A percentile compares a stretch with the other conserved stretches of the same genome.
These are phyloP conservation scores for Arvicanthis niloticus DNA, from an alignment of 2,113 vertebrate species.

Conservation along the genomic window DNA sequence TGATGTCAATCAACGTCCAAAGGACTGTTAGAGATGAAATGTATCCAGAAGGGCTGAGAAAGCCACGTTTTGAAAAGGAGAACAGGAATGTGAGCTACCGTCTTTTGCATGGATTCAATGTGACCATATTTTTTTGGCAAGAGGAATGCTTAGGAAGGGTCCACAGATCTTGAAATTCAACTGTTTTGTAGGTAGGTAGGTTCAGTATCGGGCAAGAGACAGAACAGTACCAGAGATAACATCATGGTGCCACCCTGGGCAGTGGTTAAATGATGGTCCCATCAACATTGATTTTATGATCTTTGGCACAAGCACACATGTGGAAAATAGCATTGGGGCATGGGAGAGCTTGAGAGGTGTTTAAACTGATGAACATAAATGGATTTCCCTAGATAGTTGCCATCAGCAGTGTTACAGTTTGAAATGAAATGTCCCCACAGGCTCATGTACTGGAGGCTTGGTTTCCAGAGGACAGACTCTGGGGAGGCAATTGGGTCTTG, in stretches of 20 bases:
- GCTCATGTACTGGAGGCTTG: not conserved
- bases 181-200: not conserved
- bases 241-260: not conserved
- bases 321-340: not conserved
- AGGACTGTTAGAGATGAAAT: not conserved
- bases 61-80: not conserved
- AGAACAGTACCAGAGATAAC: not conserved
- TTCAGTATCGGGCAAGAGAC: not conserved
- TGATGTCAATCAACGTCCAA: not conserved
- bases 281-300: not conserved
- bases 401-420: not conserved
- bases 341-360: not conserved
- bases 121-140: not conserved
- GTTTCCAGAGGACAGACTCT: not conserved
- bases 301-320: not conserved
- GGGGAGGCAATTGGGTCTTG: not conserved
- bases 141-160: not conserved
- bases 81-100: not conserved
- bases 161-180: not conserved
- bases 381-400: not conserved
- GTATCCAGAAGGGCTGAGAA: not conserved
- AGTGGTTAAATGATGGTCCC: not conserved
- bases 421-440: not conserved
- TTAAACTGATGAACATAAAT: not conserved
- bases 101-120: not conserved